Evolutionary conservation across 2,888 invertebrate species (phyloP).

Genomic region (Monochamus alternatus): DNA sequence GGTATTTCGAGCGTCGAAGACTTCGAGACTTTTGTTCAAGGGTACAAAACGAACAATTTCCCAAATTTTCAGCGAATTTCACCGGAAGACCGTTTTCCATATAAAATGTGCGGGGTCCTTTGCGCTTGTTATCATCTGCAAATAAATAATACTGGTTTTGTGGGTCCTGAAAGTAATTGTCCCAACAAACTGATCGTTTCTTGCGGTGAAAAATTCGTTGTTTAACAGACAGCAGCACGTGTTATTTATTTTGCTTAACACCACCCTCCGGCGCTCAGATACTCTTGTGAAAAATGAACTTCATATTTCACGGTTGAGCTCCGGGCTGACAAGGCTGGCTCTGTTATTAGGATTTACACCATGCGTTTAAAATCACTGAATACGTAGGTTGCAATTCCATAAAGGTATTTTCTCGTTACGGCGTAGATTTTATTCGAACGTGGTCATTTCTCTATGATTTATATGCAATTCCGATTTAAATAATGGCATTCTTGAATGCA

Average conservation of each 20-base stretch:
- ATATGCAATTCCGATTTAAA: conserved; percentile 7
- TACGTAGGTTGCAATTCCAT: conserved; percentile 42
- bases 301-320: conserved; percentile 61
- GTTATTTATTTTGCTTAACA: conserved; percentile 49
- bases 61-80: no score
- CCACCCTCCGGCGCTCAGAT: conserved; percentile 37
- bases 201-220: background rate
- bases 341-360: conserved; percentile 54
- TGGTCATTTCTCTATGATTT: conserved; percentile 36
- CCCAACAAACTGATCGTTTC: background rate
- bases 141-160: background rate
- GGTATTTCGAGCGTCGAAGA: no score
- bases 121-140: background rate
- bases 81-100: no score
- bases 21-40: no score
- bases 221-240: conserved; percentile 27
- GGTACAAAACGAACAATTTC: no score
- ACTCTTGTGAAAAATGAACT: conserved; percentile 58
- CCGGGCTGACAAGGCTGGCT: conserved; percentile 50
- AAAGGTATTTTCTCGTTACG: conserved; percentile 46
- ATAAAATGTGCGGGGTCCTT: no score
- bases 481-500: conserved; percentile 14
- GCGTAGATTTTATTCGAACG: conserved; percentile 42
- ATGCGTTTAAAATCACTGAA: conserved; percentile 53
- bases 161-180: no score